phyloP scores from a whole-genome alignment of 2,797 vertebrate species.

The Lindbergichthys nudifrons region DNA sequence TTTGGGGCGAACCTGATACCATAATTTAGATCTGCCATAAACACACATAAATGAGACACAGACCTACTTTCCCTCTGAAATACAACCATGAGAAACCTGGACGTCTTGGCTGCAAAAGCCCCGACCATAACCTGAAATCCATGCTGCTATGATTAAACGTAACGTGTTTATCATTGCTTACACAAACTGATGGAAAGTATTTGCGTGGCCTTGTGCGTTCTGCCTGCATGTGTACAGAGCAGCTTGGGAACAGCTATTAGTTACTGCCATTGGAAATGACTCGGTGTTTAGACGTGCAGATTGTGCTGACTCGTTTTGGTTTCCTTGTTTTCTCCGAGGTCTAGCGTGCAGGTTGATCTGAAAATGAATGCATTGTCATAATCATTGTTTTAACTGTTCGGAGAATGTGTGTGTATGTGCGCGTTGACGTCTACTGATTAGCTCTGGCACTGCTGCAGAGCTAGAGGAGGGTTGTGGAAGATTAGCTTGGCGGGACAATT shows the following conservation, averaged over 20 bases:
- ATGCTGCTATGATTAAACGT: conserved; percentile 66
- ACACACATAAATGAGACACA: conserved; percentile 80
- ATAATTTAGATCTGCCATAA: conserved; percentile 83
- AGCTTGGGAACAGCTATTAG: conserved; percentile 33
- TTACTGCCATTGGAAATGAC: conserved; percentile 20
- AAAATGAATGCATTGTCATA: conserved; percentile 32
- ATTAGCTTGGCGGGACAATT: conserved; percentile 48
- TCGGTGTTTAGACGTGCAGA: conserved; percentile 39
- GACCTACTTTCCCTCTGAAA: conserved; percentile 68
- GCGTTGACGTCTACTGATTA: conserved; percentile 61
- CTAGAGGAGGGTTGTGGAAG: conserved; percentile 23
- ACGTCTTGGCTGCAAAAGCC: conserved; percentile 43
- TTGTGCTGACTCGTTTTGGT: conserved; percentile 18
- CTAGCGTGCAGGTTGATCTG: background rate
- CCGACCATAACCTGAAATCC: conserved; percentile 61
- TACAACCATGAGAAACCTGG: conserved; percentile 68
- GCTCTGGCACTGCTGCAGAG: conserved; percentile 43
- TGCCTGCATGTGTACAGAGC: conserved; percentile 31
- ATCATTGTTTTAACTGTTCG: conserved; percentile 22
- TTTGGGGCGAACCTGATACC: conserved; percentile 77
- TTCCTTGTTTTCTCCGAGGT: conserved; percentile 29
- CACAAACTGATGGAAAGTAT: conserved; percentile 70
- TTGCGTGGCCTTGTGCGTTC: conserved; percentile 36
- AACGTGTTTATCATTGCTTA: conserved; percentile 74
- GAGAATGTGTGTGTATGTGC: conserved; percentile 5